Evolutionary conservation across 2,888 invertebrate species (phyloP).

Genomic region (Apamea anceps): DNA sequence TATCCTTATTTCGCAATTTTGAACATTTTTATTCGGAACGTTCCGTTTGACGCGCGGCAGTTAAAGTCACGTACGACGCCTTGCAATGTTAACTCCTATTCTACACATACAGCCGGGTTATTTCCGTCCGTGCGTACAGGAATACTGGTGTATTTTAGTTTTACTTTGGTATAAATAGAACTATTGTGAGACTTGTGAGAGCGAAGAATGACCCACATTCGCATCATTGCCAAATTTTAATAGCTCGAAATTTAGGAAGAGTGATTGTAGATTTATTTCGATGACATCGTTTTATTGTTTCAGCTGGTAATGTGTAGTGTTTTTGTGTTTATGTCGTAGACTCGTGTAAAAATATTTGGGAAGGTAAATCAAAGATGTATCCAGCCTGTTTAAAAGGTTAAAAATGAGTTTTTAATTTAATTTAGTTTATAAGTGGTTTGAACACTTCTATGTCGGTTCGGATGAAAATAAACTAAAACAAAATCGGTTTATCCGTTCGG

Average conservation of each 20-base stretch:
- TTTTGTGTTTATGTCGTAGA: conserved; percentile 27
- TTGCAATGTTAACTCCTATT: conserved; percentile 65
- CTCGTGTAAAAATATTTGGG: conserved; percentile 15
- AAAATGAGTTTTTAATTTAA: background rate
- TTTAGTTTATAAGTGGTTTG: background rate
- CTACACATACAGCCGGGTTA: conserved; percentile 74
- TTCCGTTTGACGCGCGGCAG: conserved; percentile 50
- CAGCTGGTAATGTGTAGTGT: conserved; percentile 18
- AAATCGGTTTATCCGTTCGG: no score
- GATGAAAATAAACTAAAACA: background rate
- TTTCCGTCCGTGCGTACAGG: conserved; percentile 85
- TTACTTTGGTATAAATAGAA: conserved; percentile 86
- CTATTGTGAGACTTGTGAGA: conserved; percentile 77
- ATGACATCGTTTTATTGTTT: conserved; percentile 64
- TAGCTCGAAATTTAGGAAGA: conserved; percentile 65
- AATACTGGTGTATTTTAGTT: conserved; percentile 87
- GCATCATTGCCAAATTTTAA: conserved; percentile 80
- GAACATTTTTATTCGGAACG: conserved; percentile 43
- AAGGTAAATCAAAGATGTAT: conserved; percentile 4
- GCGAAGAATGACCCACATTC: conserved; percentile 83
- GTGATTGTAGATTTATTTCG: conserved; percentile 66
- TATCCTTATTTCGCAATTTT: conserved; percentile 30
- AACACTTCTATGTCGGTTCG: background rate
- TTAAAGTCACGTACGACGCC: conserved; percentile 52
- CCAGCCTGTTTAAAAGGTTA: conserved; percentile 5